Evolutionary conservation across 2,888 invertebrate genomes (phyloP), one percentile per base, ranked within the genome.

Genomic region (Priocnemis perturbator): DNA sequence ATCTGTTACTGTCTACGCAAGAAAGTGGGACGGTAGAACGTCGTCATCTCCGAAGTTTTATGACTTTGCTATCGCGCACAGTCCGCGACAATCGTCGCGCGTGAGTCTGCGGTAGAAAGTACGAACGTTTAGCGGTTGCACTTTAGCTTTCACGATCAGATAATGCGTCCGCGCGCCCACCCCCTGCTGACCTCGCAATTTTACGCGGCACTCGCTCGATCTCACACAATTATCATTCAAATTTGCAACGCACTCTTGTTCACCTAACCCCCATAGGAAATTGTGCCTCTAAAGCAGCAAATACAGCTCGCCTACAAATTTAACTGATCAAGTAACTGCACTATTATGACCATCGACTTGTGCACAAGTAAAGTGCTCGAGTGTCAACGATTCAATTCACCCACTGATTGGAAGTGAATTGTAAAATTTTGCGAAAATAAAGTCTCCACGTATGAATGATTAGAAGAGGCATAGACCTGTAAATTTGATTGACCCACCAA

Each of bases 101-200:
- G 21, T 21, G 21, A 53, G 53, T 21, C 37, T 37, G 11, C 21
- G 61, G 77, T 78, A 79, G 79, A 78, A 78, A 77, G 78, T 78
- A 78, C 69, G 69, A 63, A 65, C 73, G 60, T 68, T 69, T 60
- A 68, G 68, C 50, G 73, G 76, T 73, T 71, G 67, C 76, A 76
- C 68, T 71, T 77, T 65, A 74, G 77, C 71, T 74, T 76, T 74
- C 77, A 58, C 77, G 74, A 80, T 78, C 79, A 71, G 79, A 75
- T 71, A 73, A 45, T 65, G 44, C 37, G 50, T 26, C 67, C 60
- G 60, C 56, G 64, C 64, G 66, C 52, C 63, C 59, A 57, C 52
- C 56, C 50, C n/a, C n/a, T 14, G 50, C 50, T n/a, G 50, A 50
- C 17, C 19, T 19, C 50, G 17, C 50, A 19, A 50, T 50, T 50